Evolutionary conservation across 2,797 vertebrate genomes (phyloP), one percentile per base, ranked within the genome.

Genomic region (Graptemys geographica): DNA sequence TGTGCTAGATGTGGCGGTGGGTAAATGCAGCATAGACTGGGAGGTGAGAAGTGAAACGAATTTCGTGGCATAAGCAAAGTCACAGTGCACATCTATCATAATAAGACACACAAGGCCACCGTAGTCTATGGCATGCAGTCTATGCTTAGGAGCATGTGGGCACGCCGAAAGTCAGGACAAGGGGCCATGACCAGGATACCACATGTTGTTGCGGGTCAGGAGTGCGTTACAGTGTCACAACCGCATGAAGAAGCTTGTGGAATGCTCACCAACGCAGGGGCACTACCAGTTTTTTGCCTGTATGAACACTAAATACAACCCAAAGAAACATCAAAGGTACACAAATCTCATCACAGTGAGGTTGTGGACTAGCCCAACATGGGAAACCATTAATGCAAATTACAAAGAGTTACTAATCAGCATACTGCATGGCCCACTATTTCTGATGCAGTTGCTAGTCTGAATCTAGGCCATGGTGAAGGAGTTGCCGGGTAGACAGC

Each of bases 31-130:
- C 0, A 0, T 87, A 37, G 93, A 78, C 83, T 37, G 83, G 79
- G 82, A 88, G 93, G 37, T 65, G 90, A 0, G 19, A 56, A 82
- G 15, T 88, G 87, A 10, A 86, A n/a, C 4, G 6, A 44, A 47
- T 47, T 44, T 37, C 41, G 79, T 94, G 93, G 96, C 93, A 94
- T 96, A 84, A 84, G 0, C 2, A 83, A 65, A 93, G 90, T 96
- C 97, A 97, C 97, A 97, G 97, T 97, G 97, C 88, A 79, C 89
- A 86, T 84, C 84, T 91, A 82, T 90, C 49, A 92, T 90, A 52
- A 33, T 80, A 90, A 78, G 94, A 88, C 96, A 88, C 93, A 86
- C 88, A 94, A 21, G 91, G 84, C 87, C 96, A 59, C 80, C 2
- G 52, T 4, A 15, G 33, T n/a, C 69, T 18, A 90, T 59, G 91